Percentiles rank a stretch among this genome's conserved stretches.
Conservation (phyloP, 2,113 vertebrate species). For the Rafetus swinhoei region DNA sequence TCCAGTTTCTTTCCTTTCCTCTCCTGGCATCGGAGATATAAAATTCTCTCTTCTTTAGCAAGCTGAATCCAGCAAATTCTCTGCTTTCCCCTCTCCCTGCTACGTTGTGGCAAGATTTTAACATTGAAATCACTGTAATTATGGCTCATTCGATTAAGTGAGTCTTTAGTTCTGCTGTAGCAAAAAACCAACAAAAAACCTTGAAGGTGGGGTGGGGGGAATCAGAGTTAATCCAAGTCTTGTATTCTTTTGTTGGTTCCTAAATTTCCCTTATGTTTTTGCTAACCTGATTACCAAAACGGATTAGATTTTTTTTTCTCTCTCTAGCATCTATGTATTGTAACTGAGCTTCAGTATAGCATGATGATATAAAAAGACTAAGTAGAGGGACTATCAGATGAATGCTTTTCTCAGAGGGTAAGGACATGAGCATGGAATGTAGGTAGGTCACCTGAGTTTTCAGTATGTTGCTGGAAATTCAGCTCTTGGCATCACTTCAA, state of each 20-base stretch:
- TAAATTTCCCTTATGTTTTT: neutral
- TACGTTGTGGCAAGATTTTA: neutral
- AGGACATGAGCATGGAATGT: neutral
- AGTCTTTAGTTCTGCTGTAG: neutral
- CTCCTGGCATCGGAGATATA: neutral
- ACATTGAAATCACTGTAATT: slow-evolving; percentile 18
- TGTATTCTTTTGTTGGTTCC: neutral
- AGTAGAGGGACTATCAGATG: neutral
- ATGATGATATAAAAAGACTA: neutral
- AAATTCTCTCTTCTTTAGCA: neutral
- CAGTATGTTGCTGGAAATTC: neutral
- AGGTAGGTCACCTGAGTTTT: neutral
- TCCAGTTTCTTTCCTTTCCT: neutral
- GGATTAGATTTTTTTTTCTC: neutral
- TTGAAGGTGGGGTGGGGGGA: neutral
- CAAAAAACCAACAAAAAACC: neutral
- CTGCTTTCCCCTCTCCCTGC: neutral
- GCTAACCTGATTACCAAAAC: neutral
- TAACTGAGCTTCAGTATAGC: neutral
- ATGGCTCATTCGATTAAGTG: neutral
- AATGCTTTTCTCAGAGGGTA: neutral
- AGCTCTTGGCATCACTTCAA: neutral
- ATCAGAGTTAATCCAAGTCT: neutral
- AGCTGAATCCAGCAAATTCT: neutral
- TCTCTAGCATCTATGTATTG: neutral